Evolutionary conservation across 2,797 vertebrate genomes (phyloP).

Genomic region (Hyperoplus lanceolatus): DNA sequence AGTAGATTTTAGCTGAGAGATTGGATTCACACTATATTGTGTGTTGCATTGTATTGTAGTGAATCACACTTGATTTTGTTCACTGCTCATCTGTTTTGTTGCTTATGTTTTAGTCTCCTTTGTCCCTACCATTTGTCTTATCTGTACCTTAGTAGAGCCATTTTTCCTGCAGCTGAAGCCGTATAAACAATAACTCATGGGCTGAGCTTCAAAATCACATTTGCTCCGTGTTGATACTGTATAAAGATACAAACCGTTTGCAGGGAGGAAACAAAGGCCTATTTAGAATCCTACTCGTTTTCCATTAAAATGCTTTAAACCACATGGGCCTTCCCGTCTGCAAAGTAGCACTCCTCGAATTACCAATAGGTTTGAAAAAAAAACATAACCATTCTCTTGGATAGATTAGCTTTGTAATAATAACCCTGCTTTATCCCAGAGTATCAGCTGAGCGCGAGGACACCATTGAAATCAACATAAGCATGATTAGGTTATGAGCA

Average conservation of each 20-base stretch:
- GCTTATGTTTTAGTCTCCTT: slow-evolving; percentile 15
- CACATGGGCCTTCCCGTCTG: slow-evolving; percentile 65
- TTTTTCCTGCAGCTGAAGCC: slow-evolving; percentile 42
- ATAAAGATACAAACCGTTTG: slow-evolving; percentile 41
- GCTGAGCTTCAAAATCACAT: slow-evolving; percentile 30
- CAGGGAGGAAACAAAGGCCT: slow-evolving; percentile 53
- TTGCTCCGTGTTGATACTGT: slow-evolving; percentile 2
- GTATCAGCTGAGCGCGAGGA: slow-evolving; percentile 86
- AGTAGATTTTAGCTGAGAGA: slow-evolving; percentile 10
- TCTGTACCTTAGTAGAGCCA: slow-evolving; percentile 39
- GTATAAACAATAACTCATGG: slow-evolving; percentile 34
- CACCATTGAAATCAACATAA: slow-evolving; percentile 87
- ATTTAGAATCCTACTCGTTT: slow-evolving; percentile 64
- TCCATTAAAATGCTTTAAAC: slow-evolving; percentile 66
- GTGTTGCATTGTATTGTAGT: background rate
- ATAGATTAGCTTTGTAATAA: slow-evolving; percentile 87
- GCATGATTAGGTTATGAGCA: slow-evolving; percentile 86
- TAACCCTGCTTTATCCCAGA: slow-evolving; percentile 78
- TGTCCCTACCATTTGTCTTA: slow-evolving; percentile 17
- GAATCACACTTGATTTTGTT: slow-evolving; percentile 17
- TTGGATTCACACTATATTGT: slow-evolving; percentile 11
- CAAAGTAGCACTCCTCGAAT: slow-evolving; percentile 76
- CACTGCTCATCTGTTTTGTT: slow-evolving; percentile 37
- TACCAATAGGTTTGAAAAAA: slow-evolving; percentile 71
- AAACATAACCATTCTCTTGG: slow-evolving; percentile 75